A percentile compares a stretch with the other conserved stretches of the same genome.
Conservation (phyloP, 2,888 invertebrate species). For the Strigamia crassipes region DNA sequence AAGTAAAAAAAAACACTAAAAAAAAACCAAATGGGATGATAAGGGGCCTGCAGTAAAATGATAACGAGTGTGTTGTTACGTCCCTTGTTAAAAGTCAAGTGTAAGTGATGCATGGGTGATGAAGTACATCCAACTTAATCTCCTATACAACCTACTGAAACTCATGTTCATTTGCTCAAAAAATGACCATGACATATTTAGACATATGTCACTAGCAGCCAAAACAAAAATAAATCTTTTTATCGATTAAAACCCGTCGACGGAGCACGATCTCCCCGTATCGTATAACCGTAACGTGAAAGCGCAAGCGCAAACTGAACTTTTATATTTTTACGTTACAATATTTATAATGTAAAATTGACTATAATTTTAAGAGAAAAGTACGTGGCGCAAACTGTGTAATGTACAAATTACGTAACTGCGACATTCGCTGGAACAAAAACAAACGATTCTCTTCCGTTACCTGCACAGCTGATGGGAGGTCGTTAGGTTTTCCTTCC, state of each 20-base stretch:
- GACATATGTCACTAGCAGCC: background rate
- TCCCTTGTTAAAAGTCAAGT: background rate
- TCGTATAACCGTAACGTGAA: too few species aligned
- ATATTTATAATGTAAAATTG: too few species aligned
- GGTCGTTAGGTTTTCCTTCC: background rate
- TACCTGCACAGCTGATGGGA: conserved; percentile 17
- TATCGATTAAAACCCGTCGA: background rate
- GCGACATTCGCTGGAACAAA: background rate
- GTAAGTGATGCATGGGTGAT: background rate
- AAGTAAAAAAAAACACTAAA: too few species aligned
- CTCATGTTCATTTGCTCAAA: conserved; percentile 5
- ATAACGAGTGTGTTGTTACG: background rate
- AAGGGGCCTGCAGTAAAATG: background rate
- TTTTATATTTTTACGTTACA: too few species aligned
- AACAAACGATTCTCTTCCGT: background rate
- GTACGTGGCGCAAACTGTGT: too few species aligned
- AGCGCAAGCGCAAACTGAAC: too few species aligned
- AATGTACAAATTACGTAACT: background rate
- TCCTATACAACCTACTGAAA: conserved; percentile 25
- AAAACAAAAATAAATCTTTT: background rate
- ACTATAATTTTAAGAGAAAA: too few species aligned
- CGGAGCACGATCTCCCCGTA: too few species aligned
- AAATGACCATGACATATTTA: conserved; percentile 6
- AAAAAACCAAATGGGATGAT: background rate
- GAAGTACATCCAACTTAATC: background rate